Percentiles rank a stretch among this genome's conserved stretches.
Conservation (phyloP, 2,113 vertebrate genomes). For the Scomber scombrus region DNA sequence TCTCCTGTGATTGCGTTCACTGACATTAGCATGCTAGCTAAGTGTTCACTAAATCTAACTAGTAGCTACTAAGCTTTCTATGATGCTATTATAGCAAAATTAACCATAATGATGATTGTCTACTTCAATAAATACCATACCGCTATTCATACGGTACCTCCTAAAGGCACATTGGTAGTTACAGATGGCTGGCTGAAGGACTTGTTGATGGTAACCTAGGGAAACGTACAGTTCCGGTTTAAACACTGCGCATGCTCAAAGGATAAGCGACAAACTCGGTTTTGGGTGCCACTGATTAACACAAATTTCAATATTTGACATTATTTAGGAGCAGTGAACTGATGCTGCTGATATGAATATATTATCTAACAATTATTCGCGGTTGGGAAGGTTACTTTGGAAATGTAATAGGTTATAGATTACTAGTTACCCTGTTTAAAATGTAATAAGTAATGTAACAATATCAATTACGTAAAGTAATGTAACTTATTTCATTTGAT, state of each 20-base stretch:
- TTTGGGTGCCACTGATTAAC: background rate
- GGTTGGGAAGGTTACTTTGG: too few relatives aligned
- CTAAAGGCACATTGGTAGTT: background rate
- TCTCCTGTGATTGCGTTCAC: background rate
- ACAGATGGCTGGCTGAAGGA: background rate
- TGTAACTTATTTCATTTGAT: too few relatives aligned
- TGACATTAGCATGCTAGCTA: slow-evolving; percentile 57
- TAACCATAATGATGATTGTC: fast-evolving
- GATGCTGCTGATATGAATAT: too few relatives aligned
- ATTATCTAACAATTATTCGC: too few relatives aligned
- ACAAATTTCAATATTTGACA: too few relatives aligned
- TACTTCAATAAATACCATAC: background rate
- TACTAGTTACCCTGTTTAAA: too few relatives aligned
- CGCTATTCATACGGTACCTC: background rate
- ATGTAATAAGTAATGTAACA: too few relatives aligned
- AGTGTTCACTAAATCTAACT: background rate
- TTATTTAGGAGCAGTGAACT: too few relatives aligned
- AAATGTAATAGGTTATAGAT: too few relatives aligned
- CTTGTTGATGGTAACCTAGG: slow-evolving; percentile 75
- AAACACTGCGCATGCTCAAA: slow-evolving; percentile 59
- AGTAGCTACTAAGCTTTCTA: background rate
- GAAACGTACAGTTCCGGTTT: slow-evolving; percentile 57
- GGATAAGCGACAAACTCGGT: background rate
- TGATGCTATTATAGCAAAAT: background rate
- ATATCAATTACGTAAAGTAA: too few relatives aligned